Base-by-base conservation (phyloP, 2,888 invertebrate species). In the Geotrupes spiniger region DNA sequence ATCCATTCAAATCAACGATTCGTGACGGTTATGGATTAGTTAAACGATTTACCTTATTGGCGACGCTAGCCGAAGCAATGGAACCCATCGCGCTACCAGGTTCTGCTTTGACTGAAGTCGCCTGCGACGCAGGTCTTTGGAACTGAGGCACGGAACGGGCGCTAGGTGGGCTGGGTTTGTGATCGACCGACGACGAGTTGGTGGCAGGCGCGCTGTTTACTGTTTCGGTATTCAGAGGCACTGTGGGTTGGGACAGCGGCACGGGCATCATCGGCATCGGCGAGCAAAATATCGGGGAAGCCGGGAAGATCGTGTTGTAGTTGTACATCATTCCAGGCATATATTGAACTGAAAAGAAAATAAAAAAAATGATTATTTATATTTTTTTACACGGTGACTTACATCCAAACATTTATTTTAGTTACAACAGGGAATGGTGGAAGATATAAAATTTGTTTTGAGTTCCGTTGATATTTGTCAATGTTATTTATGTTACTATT, bases 301-400 rank as follows among this genome's bases (percentile, higher is more conserved):
- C 72, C 1, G 73, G 69, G 56, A 78, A 76, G 28, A 80, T 61
- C n/a, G 78, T 68, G 50, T 64, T 40, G 78, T 75, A 61, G 78
- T 77, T 54, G 79, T 81, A 83, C 69, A 83, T 75, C 56, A 83
- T 71, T 2, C 79, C 76, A 2, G 81, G 74, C 73, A 86, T 76
- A 57, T 81, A 86, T 59, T 81, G 83, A 55, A 86, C 79, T 76
- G 76, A 60, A 76, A 76, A 17, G 14, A 4, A 36, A 12, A 36
- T 10, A 15, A 76, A 17, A 27, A 4, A 36, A 12, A 36, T 10
- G 36, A 4, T 36, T 36, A 15, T n/a, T n/a, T n/a, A 33, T 33
- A 33, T 33, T 6, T n/a, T 33, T 33, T 9, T 8, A 33, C n/a
- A n/a, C n/a, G n/a, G n/a, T n/a, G n/a, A n/a, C n/a, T n/a, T n/a